A percentile compares a stretch with the other conserved stretches of the same genome.
These are phyloP conservation scores for Sapajus apella DNA, from an alignment of 2,113 vertebrate species.

Conservation along the genomic window DNA sequence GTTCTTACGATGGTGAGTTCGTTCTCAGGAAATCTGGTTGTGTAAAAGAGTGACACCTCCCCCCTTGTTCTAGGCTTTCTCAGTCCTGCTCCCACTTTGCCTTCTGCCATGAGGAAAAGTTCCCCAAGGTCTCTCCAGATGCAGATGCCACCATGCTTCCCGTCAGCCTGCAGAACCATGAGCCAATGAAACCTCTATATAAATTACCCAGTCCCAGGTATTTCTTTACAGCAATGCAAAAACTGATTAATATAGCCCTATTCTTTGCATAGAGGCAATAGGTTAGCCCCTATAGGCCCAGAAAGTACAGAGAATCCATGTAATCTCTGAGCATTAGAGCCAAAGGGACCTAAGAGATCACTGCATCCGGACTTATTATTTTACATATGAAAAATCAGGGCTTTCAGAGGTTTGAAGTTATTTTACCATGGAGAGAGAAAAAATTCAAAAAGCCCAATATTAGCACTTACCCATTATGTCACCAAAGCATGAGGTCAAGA, in stretches of 20 bases:
- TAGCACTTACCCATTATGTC: background rate
- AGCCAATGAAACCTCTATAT: too few species aligned
- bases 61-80: too few species aligned
- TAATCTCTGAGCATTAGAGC: background rate
- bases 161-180: too few species aligned
- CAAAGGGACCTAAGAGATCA: background rate
- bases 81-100: too few species aligned
- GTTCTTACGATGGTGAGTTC: too few species aligned
- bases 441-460: background rate
- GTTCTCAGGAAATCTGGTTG: too few species aligned
- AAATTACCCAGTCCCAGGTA: too few species aligned
- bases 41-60: too few species aligned
- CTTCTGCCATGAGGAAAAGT: too few species aligned
- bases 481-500: background rate
- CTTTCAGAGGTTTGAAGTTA: background rate
- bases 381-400: background rate
- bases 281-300: background rate
- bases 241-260: background rate
- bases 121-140: too few species aligned
- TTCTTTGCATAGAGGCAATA: background rate
- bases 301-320: background rate
- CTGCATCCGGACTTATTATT: background rate
- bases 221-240: too few species aligned
- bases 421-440: background rate
- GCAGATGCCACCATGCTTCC: too few species aligned